Base-by-base conservation (phyloP, 2,113 vertebrate species). In the Synchiropus splendidus region DNA sequence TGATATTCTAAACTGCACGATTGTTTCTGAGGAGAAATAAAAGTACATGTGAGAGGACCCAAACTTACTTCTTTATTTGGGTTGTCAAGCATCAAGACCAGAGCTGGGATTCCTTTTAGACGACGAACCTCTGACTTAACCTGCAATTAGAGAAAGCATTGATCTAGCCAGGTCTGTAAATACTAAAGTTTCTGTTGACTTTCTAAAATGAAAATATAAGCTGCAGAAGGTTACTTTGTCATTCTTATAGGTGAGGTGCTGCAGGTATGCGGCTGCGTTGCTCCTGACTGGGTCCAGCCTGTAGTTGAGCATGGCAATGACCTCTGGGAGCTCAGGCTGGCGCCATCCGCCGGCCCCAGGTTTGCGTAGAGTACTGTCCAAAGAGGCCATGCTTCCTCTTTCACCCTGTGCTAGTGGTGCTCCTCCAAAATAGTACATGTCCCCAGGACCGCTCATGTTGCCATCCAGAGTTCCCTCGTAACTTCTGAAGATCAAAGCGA, bases 231-330 rank as follows among this genome's bases (percentile, higher is more conserved):
- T 67, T 64, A 87, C 86, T 75, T 94, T 94, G 72, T 98, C 95
- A 0, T 99, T 99, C 37, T 89, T 92, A 59, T 87, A 99, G 61
- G 91, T 96, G 61, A 97, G 82, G 65, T 98, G 94, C 53, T 98
- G 95, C 67, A 98, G 81, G 65, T 88, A 98, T 0, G 94, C 93
- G 0, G 95, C 95, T 0, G 95, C 95, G 0, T 99, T 99, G 78
- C 90, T 90, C 65, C 83, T 91, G 58, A 98, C 94, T 0, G 94
- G 85, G 2, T 98, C 95, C 62, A 97, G 70, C 1, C 89, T 88
- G 72, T 93, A 97, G 49, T 88, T 92, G 10, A 99, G 86, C 94
- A 99, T 97, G 61, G 89, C 90, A 0, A 97, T 91, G 42, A 99
- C 95, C 77, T 99, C 94, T 0, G 93, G 88, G n/a, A 99, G 83